A percentile compares a stretch with the other conserved stretches of the same genome.
phyloP scores from a whole-genome alignment of 2,797 vertebrate species.

The Rallus crepitans region DNA sequence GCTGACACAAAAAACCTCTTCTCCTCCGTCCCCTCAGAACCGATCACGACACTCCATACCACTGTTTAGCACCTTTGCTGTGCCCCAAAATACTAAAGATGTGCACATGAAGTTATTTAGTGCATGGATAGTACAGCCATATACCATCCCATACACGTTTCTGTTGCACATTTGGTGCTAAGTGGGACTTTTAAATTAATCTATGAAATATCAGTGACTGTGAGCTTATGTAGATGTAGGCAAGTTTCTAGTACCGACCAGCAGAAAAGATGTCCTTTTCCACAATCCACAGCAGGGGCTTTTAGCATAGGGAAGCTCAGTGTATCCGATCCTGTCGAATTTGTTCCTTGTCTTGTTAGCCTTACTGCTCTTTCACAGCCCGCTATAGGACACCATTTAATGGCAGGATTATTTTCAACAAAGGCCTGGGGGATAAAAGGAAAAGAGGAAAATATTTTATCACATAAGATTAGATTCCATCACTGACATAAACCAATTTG shows the following conservation, averaged over 20 bases:
- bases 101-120: not conserved
- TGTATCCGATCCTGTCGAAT: slow-evolving; percentile 85
- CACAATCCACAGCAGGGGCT: slow-evolving; percentile 97
- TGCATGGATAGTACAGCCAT: not conserved
- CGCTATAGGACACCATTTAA: slow-evolving; percentile 96
- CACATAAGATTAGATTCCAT: not conserved
- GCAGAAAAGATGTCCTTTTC: slow-evolving; percentile 97
- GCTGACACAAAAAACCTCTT: not conserved
- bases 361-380: slow-evolving; percentile 97
- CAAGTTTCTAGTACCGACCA: slow-evolving; percentile 84
- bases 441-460: slow-evolving; percentile 17
- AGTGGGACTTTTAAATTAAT: not conserved
- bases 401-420: slow-evolving; percentile 98
- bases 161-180: not conserved
- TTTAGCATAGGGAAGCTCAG: slow-evolving; percentile 91
- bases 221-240: not conserved
- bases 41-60: not conserved
- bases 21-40: not conserved
- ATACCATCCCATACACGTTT: not conserved
- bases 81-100: not conserved
- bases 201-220: not conserved
- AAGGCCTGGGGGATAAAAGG: slow-evolving; percentile 86
- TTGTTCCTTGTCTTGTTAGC: slow-evolving; percentile 89
- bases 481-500: not conserved
- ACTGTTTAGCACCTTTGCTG: not conserved